Evolutionary conservation across 1,140 invertebrate genomes (phyloP).

Genomic region (Drosophila mayri): DNA sequence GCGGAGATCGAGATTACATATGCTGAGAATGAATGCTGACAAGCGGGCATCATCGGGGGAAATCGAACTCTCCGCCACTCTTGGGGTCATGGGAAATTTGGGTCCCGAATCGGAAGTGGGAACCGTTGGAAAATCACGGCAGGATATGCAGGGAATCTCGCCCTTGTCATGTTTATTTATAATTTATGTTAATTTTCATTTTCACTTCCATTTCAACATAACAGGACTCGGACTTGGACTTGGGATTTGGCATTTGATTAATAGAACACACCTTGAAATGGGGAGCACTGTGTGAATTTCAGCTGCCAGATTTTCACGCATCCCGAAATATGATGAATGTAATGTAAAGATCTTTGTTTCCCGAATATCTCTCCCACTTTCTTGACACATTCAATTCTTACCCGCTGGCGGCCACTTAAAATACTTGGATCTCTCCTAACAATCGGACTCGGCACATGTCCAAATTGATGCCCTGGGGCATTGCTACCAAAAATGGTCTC

Average conservation of each 20-base stretch:
- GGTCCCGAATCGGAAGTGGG: slow-evolving; percentile 66
- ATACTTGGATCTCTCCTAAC: slow-evolving; percentile 62
- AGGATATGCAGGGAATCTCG: slow-evolving; percentile 55
- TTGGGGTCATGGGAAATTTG: slow-evolving; percentile 71
- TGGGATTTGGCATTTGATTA: slow-evolving; percentile 56
- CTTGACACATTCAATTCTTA: slow-evolving; percentile 46
- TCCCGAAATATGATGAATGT: slow-evolving; percentile 30
- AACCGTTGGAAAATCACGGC: slow-evolving; percentile 64
- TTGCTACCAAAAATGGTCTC: slow-evolving; percentile 80
- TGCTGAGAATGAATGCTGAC: slow-evolving; percentile 63
- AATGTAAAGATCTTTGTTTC: slow-evolving; percentile 12
- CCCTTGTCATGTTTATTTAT: slow-evolving; percentile 66
- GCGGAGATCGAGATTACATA: slow-evolving; percentile 42
- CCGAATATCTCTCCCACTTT: slow-evolving; percentile 1
- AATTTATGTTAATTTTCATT: slow-evolving; percentile 77
- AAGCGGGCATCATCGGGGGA: slow-evolving; percentile 65
- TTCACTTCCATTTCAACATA: slow-evolving; percentile 57
- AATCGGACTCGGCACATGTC: slow-evolving; percentile 73
- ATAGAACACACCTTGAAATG: slow-evolving; percentile 71
- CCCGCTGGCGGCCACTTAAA: slow-evolving; percentile 69
- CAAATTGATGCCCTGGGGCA: slow-evolving; percentile 84
- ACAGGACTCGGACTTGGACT: slow-evolving; percentile 36
- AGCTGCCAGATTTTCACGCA: slow-evolving; percentile 13
- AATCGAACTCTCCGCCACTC: slow-evolving; percentile 34
- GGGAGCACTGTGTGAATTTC: slow-evolving; percentile 38